Base-by-base conservation (phyloP, 2,888 invertebrate species). In the Andricus quercusramuli region DNA sequence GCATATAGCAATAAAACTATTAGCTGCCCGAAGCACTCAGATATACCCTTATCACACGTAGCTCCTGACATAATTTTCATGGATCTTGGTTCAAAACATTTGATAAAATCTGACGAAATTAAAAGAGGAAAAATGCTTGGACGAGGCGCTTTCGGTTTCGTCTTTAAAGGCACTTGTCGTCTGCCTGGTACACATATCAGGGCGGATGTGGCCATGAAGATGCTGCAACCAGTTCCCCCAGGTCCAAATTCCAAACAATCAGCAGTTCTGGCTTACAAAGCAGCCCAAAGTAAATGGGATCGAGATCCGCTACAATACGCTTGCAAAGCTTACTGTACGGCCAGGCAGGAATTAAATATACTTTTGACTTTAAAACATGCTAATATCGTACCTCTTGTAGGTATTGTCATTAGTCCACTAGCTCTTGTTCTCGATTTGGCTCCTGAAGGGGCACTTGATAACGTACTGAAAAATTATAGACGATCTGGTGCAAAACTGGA, bases 91-190 rank as follows among this genome's bases (percentile, higher is more conserved):
- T 96, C 96, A 70, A 94, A 96, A 59, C 95, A 96, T 86, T 94
- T 98, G 15, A 96, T 99, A 20, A 96, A 96, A 85, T 95, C 97
- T 83, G 97, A 97, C 82, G 96, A 96, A 87, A 95, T 99, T 5
- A 95, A 96, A 67, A 94, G 97, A 80, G 96, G 96, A 0, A 94
- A 95, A 0, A 93, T 97, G 77, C 94, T 98, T 56, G 99, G 99
- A 0, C 95, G 99, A n/a, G 99, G 99, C 2, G 99, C 99, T 0
- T 99, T 99, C 94, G 99, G 99, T 3, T 98, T 99, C 88, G 99
- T 99, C 13, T 98, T 98, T 91, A 95, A 96, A 88, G 98, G 97
- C 1, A 94, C 94, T 8, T 96, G 96, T 92, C 95, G 95, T 84
- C 91, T 94, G 68, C 93, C 95, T 67, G 94, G 94, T 13, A 93